Percentiles rank a stretch among this genome's conserved stretches.
These are phyloP conservation scores for Callyntrura guangdongensis DNA, from an alignment of 2,888 invertebrate genomes.

Conservation along the genomic window DNA sequence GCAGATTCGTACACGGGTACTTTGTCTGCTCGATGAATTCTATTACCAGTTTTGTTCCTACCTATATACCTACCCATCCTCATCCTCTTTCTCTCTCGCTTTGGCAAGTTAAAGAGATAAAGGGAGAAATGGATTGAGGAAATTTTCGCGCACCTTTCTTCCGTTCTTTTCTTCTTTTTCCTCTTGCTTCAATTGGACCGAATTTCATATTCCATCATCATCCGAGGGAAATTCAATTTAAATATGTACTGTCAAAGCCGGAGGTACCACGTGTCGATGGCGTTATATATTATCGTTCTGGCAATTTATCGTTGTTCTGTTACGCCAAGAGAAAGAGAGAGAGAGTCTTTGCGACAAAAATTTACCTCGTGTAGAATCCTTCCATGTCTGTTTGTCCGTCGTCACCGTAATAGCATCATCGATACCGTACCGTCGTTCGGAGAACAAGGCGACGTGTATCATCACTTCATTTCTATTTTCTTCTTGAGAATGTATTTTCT, in stretches of 20 bases:
- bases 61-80: background rate
- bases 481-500: too few species aligned
- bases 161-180: background rate
- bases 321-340: background rate
- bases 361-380: background rate
- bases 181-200: conserved; percentile 20
- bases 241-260: conserved; percentile 65
- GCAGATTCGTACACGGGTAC: conserved; percentile 2
- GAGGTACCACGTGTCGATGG: conserved; percentile 18
- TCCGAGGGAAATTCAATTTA: conserved; percentile 68
- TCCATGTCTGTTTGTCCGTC: conserved; percentile 14
- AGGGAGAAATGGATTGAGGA: conserved; percentile 8
- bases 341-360: background rate
- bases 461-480: too few species aligned
- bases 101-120: background rate
- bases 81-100: background rate
- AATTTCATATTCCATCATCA: conserved; percentile 73
- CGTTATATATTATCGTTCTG: background rate
- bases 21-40: conserved; percentile 30
- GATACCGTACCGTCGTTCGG: too few species aligned
- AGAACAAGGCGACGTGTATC: too few species aligned
- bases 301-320: background rate
- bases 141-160: conserved; percentile 53
- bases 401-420: background rate
- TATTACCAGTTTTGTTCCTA: background rate